Base-by-base conservation (phyloP, 2,888 invertebrate genomes). In the Axea sp. region DNA sequence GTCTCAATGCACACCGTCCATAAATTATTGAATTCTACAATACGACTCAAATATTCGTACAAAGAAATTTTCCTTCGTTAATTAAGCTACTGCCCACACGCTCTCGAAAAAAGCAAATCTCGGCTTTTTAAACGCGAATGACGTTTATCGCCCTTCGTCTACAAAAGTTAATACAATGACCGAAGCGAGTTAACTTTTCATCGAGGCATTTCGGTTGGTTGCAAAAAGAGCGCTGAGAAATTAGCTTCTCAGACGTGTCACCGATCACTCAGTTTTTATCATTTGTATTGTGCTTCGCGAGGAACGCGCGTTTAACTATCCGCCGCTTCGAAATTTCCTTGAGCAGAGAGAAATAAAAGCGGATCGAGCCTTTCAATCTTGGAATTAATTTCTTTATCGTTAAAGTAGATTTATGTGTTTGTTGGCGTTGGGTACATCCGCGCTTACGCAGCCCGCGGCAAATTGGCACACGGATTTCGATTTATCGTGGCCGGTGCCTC, bases 41-140 rank as follows among this genome's bases (percentile, higher is more conserved):
- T n/a, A 9, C 9, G 1, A 8, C 11, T n/a, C n/a, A n/a, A n/a
- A n/a, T n/a, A n/a, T n/a, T n/a, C n/a, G n/a, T n/a, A 12, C 31
- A 33, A 33, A 33, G 79, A 78, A 76, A 81, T 77, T 73, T n/a
- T n/a, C 80, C 76, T 77, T 75, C 77, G 68, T 37, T 47, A 69
- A 64, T 37, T 19, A 59, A 62, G 19, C 14, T 53, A 12, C 31
- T 5, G 2, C 31, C 31, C 31, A 33, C 31, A 7, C 31, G 14
- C 2, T n/a, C 31, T 5, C 31, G 1, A 14, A 33, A 33, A 22
- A 11, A 22, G 5, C 4, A 41, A 11, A 22, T 22, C 11, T 22
- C 39, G 1, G 17, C 6, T 2, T 1, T 22, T 11, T 9, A 41
- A 41, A 24, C 2, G 6, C 1, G 7, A 8, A 41, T 5, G 11